phyloP scores from a whole-genome alignment of 2,888 invertebrate genomes.

The Julus scanicus region DNA sequence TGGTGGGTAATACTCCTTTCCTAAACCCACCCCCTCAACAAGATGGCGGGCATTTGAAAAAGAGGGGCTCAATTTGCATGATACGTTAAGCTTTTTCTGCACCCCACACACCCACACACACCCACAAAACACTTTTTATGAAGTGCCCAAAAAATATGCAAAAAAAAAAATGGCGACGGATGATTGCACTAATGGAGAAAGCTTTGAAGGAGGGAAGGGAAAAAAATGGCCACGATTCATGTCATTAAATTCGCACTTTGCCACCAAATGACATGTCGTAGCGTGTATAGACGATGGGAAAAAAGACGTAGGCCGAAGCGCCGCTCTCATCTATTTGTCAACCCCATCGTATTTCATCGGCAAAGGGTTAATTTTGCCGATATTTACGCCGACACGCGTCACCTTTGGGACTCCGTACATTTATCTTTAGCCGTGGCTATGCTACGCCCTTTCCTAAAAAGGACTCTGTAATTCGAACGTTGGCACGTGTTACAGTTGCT shows the following conservation, averaged over 20 bases:
- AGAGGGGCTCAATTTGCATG: constrained; percentile 54
- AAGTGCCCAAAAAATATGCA: neutral
- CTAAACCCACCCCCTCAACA: neutral
- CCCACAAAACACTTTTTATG: neutral
- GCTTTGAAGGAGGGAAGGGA: neutral
- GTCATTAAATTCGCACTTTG: constrained; percentile 56
- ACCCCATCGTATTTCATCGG: constrained; percentile 41
- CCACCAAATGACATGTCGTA: constrained; percentile 38
- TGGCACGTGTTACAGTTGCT: too few relatives aligned
- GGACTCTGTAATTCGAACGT: too few relatives aligned
- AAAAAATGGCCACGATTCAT: constrained; percentile 55
- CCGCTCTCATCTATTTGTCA: constrained; percentile 50
- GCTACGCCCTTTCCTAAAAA: too few relatives aligned
- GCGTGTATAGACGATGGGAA: neutral
- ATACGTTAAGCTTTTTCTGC: neutral
- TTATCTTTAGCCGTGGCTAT: neutral
- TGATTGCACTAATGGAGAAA: constrained; percentile 55
- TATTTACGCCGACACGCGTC: neutral
- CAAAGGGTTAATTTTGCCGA: neutral
- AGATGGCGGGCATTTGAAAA: neutral
- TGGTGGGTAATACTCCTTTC: neutral
- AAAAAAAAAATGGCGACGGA: constrained; percentile 44
- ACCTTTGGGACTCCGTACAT: neutral
- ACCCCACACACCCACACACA: neutral
- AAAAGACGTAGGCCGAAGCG: constrained; percentile 44